These are phyloP conservation scores for Drosophila rubida DNA, from an alignment of 2,888 invertebrate genomes.

Conservation along the genomic window DNA sequence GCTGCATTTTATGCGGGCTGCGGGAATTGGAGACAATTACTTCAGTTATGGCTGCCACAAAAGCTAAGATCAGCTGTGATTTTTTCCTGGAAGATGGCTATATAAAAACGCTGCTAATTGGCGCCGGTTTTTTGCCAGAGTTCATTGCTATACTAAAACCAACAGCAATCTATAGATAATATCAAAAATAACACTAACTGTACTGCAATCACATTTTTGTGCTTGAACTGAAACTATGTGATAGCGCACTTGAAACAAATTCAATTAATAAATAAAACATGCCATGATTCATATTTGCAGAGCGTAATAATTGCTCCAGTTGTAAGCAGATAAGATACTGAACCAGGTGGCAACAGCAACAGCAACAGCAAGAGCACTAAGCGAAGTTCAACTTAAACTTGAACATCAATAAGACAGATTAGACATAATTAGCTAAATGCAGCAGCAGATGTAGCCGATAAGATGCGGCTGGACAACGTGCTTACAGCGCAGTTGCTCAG, in stretches of 20 bases:
- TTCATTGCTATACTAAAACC: too few species aligned
- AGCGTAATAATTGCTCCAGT: slow-evolving; percentile 1
- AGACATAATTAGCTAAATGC: slow-evolving; percentile 14
- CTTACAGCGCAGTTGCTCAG: slow-evolving; percentile 35
- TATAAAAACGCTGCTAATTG: not conserved
- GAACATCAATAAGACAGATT: slow-evolving; percentile 12
- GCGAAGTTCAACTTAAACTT: slow-evolving; percentile 4
- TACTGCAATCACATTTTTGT: too few species aligned
- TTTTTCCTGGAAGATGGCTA: not conserved
- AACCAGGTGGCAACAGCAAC: slow-evolving; percentile 16
- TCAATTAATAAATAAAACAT: not conserved
- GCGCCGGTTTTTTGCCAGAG: too few species aligned
- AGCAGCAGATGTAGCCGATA: slow-evolving; percentile 45
- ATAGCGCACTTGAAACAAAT: too few species aligned
- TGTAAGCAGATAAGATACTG: slow-evolving; percentile 33
- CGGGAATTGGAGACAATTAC: not conserved
- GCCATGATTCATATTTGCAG: slow-evolving; percentile 17
- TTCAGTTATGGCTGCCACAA: not conserved
- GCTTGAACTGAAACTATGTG: too few species aligned
- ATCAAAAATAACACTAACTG: too few species aligned
- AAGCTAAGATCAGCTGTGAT: not conserved
- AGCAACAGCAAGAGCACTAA: not conserved
- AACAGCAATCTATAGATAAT: too few species aligned
- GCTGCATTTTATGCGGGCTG: slow-evolving; percentile 11
- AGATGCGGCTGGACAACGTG: slow-evolving; percentile 19